Evolutionary conservation across 2,888 invertebrate species (phyloP).

Genomic region (Ophion ellenae): DNA sequence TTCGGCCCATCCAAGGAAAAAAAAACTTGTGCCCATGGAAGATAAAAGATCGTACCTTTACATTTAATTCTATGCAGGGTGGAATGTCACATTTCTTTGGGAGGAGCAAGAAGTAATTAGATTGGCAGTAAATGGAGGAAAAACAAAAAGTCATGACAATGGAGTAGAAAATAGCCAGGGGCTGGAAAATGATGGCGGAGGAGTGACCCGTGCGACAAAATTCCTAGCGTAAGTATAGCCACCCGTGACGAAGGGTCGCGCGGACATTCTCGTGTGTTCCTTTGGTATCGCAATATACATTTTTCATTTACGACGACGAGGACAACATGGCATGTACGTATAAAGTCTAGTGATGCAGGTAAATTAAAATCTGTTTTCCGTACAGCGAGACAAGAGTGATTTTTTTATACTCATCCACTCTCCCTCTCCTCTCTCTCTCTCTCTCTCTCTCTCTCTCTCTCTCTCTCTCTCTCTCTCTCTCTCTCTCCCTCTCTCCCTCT

Average conservation of each 20-base stretch:
- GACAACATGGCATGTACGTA: background rate
- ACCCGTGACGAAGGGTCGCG: background rate
- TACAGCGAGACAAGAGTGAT: constrained; percentile 45
- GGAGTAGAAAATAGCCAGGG: background rate
- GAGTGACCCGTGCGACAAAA: constrained; percentile 1
- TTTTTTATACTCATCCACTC: constrained; percentile 3
- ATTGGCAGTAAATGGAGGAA: too few relatives aligned
- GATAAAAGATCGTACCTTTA: too few relatives aligned
- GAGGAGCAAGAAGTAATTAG: background rate
- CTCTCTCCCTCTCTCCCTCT: too few relatives aligned
- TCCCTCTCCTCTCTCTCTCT: background rate
- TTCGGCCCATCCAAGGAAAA: too few relatives aligned
- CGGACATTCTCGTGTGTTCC: constrained; percentile 15
- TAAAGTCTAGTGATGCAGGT: constrained; percentile 26
- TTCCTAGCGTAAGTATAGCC: constrained; percentile 1
- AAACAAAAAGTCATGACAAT: background rate
- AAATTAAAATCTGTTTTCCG: constrained; percentile 55
- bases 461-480: too few relatives aligned
- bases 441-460: too few relatives aligned
- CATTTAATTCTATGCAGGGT: too few relatives aligned
- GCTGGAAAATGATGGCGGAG: background rate
- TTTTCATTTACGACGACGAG: constrained; percentile 11
- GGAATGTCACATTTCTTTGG: background rate
- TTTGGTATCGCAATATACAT: constrained; percentile 42
- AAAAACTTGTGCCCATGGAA: too few relatives aligned